Evolutionary conservation across 2,888 invertebrate genomes (phyloP), one percentile per base, ranked within the genome.

Genomic region (Campoplex nolae): DNA sequence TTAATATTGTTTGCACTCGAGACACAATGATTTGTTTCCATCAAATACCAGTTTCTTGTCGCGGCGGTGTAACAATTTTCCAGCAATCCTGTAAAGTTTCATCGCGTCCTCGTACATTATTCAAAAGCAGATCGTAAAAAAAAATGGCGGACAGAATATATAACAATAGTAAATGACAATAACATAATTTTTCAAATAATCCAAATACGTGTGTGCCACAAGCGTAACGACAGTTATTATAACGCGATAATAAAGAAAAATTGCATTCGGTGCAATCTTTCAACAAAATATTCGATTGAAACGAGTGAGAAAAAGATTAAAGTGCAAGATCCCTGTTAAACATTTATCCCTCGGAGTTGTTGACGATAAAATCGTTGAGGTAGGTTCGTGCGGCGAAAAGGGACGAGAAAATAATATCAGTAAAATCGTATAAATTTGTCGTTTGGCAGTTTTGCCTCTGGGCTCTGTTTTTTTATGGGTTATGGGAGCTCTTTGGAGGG

Each of bases 341-440:
- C 75, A 4, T 75, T 77, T 32, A n/a, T 35, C 48, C 77, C 54
- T 67, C n/a, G n/a, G 70, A 56, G 18, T 28, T 51, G 28, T 56
- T 51, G 68, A n/a, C 32, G 81, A 68, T 48, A 51, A 56, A 28
- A 77, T 74, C 62, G 82, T 85, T 85, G 85, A 16, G 62, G 83
- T 83, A 85, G 85, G 83, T 83, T 75, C 80, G 56, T 74, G n/a
- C n/a, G 4, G 70, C 62, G 38, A 38, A 48, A 28, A 56, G 35
- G 65, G 42, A 45, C 23, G 32, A 56, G 54, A 38, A 32, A 67
- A 3, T 16, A n/a, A 28, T 45, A 75, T 62, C 18, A 18, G 45
- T 28, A 18, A 32, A 6, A 11, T 70, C 51, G 58, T 38, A 81
- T 71, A 77, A 85, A 76, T 78, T 62, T 51, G 11, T 23, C 70